phyloP scores from a whole-genome alignment of 2,797 vertebrate species.

The Darevskia nairensis region DNA sequence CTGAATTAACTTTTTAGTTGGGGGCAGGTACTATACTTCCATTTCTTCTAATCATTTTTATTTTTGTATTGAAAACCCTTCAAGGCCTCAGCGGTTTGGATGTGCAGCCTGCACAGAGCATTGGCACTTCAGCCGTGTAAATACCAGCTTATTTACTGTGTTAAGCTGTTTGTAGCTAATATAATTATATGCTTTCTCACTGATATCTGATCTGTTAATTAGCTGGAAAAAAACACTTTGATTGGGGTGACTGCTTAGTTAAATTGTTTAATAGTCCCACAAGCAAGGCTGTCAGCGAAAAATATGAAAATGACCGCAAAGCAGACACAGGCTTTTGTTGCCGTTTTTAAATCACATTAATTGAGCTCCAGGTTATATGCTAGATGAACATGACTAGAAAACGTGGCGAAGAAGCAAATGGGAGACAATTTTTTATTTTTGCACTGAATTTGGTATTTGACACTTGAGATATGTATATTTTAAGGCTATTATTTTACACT shows the following conservation, averaged over 20 bases:
- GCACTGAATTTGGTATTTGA: background rate
- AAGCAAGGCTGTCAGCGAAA: constrained; percentile 52
- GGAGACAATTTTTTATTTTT: background rate
- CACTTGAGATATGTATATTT: no score
- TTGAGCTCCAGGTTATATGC: constrained; percentile 28
- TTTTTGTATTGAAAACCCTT: constrained; percentile 59
- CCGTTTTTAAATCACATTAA: constrained; percentile 40
- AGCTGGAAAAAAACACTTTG: constrained; percentile 70
- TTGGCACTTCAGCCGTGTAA: constrained; percentile 52
- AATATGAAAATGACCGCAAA: constrained; percentile 44
- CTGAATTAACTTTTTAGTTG: constrained; percentile 35
- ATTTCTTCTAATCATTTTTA: constrained; percentile 37
- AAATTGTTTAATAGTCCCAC: constrained; percentile 66
- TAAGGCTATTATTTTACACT: no score
- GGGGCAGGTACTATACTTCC: background rate
- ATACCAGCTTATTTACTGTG: constrained; percentile 55
- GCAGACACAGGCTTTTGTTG: constrained; percentile 35
- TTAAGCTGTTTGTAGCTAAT: constrained; percentile 68
- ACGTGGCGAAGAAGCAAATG: background rate
- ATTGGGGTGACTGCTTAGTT: constrained; percentile 64
- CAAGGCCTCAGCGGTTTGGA: constrained; percentile 58
- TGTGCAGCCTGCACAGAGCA: constrained; percentile 50
- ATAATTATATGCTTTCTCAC: constrained; percentile 68
- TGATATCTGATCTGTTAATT: constrained; percentile 67
- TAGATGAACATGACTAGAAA: constrained; percentile 19